Base-by-base conservation (phyloP, 2,113 vertebrate species). In the Passer montanus region DNA sequence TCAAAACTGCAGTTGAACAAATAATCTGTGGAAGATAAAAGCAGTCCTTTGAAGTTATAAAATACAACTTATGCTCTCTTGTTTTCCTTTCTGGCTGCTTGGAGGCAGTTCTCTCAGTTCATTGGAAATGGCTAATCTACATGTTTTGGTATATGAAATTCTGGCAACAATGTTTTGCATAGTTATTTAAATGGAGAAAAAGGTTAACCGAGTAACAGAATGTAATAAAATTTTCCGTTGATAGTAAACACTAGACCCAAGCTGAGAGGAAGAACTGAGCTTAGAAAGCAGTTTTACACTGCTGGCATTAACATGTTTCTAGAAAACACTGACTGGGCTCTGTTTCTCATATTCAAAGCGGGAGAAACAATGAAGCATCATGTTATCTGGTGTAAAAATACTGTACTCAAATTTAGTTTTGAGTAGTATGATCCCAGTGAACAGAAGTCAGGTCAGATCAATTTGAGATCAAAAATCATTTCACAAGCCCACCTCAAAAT, bases 11-110 rank as follows among this genome's bases (percentile, higher is more conserved):
- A 70, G 68, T 75, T 92, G 83, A 82, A 90, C 60, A 90, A 96
- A 89, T 90, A 90, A 87, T 93, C 89, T 79, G 21, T 89, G 49
- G 74, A 90, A 92, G 94, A 96, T 84, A 93, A 96, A 92, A 89
- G 23, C 80, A 92, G n/a, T 23, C 58, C 53, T 96, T 92, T 92
- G 83, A 95, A 94, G 83, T 63, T 89, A 64, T 37, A 81, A 68
- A 60, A 52, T 77, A 52, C 41, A 86, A 59, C 20, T 96, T 74
- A 68, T 31, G 58, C 18, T 90, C 55, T 72, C 84, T 82, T 89
- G 77, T 96, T 93, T 81, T 93, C 43, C 12, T 95, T 95, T 70
- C 85, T 92, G 78, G 28, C 37, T 76, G 13, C 76, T 86, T 81
- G 69, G 72, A 95, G 59, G 49, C 44, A 84, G 7, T 74, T 84